phyloP scores from a whole-genome alignment of 2,797 vertebrate species.

The Eulemur coronatus region DNA sequence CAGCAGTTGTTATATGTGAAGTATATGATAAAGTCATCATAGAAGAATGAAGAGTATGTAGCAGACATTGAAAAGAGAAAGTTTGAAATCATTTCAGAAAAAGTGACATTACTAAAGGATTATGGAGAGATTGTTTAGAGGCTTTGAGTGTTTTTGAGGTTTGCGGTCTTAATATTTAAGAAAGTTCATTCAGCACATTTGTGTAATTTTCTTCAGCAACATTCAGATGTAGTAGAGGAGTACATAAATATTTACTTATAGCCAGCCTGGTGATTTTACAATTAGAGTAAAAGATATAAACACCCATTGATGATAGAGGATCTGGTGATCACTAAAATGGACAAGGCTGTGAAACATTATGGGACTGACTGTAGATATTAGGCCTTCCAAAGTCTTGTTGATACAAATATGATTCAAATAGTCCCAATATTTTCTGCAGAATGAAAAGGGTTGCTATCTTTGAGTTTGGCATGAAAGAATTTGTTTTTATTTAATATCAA shows the following conservation, averaged over 20 bases:
- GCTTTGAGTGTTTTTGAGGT: neutral
- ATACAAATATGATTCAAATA: neutral
- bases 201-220: neutral
- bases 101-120: neutral
- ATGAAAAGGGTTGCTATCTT: neutral
- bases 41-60: neutral
- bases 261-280: neutral
- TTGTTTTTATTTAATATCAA: neutral
- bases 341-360: neutral
- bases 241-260: neutral
- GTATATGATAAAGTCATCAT: neutral
- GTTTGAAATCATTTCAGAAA: neutral
- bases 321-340: neutral
- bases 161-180: neutral
- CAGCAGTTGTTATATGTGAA: neutral
- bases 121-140: neutral
- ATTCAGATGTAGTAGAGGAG: neutral
- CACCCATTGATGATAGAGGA: neutral
- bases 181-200: neutral
- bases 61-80: neutral
- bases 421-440: neutral
- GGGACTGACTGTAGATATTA: fast-evolving
- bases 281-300: neutral
- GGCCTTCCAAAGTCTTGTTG: neutral
- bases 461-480: neutral